Base-by-base conservation (phyloP, 2,888 invertebrate genomes). In the Alloplasta piceator region DNA sequence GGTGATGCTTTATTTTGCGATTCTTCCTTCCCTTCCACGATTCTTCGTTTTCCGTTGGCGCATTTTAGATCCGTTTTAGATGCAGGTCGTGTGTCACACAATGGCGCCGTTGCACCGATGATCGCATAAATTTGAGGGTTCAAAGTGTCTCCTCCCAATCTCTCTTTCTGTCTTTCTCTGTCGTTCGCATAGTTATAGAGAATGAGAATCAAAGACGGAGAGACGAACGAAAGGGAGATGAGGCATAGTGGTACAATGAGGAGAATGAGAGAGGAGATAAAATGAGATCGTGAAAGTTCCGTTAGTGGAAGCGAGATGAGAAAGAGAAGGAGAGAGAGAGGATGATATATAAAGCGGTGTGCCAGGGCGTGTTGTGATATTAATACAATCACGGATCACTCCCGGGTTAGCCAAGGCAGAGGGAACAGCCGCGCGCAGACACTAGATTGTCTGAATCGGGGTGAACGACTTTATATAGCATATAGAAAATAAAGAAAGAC, bases 361-460 rank as follows among this genome's bases (percentile, higher is more conserved):
- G 86, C 86, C 87, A 87, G 86, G 88, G 91, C 89, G 90, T 91
- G 91, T 91, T 90, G 92, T 92, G 92, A 92, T 92, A 92, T 92
- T 92, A 92, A 92, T 92, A 92, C 92, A 92, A 92, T 91, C 91
- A 90, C 91, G 91, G 91, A 92, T 92, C 91, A 91, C 89, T 92
- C 91, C 91, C 91, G 91, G 91, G 90, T 90, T 90, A 89, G 89
- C 87, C 88, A 75, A 56, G 58, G 58, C 48, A 67, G 82, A 73
- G 78, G 77, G 79, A 80, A 84, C 89, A 86, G 89, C 89, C 90
- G 90, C 84, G 88, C 88, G 91, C 91, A 92, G 92, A 92, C 91
- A 89, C 89, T 91, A 91, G 91, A 92, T 92, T 91, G 92, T 91
- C 92, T 91, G 92, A 92, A 92, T 92, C 92, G 92, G 92, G 92